Conservation (phyloP, 37 sponge, comb jelly and placozoan genomes). For the Theonella swinhoei region DNA sequence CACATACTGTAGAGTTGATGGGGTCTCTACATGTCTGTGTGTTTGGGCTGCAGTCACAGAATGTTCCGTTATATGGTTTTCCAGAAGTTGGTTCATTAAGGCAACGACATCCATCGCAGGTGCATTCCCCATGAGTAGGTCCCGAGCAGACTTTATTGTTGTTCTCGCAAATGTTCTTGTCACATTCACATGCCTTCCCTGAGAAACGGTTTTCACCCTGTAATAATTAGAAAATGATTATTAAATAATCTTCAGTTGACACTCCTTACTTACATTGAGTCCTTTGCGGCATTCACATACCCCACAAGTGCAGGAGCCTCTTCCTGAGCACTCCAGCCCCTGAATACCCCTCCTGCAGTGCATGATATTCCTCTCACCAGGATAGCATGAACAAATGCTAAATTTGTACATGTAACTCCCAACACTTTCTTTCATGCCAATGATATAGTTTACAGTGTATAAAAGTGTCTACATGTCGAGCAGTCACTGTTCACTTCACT, state of each 20-base stretch:
- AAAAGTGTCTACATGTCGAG: not conserved
- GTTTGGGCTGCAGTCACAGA: conserved; percentile 53
- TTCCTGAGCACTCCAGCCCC: not conserved
- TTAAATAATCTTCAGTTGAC: not conserved
- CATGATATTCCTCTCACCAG: too few relatives aligned
- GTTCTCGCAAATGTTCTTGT: conserved; percentile 45
- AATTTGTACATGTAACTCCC: not conserved
- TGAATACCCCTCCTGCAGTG: too few relatives aligned
- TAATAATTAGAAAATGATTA: not conserved
- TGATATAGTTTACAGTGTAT: not conserved
- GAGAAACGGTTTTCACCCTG: conserved; percentile 24
- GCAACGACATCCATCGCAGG: conserved; percentile 46
- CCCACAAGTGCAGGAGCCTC: conserved; percentile 72
- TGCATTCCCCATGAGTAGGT: conserved; percentile 14
- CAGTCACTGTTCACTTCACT: too few relatives aligned
- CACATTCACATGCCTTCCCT: conserved; percentile 72
- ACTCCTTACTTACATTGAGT: not conserved
- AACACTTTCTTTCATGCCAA: too few relatives aligned
- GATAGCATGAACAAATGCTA: not conserved
- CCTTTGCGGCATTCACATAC: conserved; percentile 40
- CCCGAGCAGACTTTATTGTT: conserved; percentile 6
- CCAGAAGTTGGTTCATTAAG: conserved; percentile 5
- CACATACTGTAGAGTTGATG: conserved; percentile 1
- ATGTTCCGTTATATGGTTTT: not conserved
- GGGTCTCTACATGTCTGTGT: conserved; percentile 31